Evolutionary conservation across 2,888 invertebrate genomes (phyloP), one percentile per base, ranked within the genome.

Genomic region (Euphydryas editha): DNA sequence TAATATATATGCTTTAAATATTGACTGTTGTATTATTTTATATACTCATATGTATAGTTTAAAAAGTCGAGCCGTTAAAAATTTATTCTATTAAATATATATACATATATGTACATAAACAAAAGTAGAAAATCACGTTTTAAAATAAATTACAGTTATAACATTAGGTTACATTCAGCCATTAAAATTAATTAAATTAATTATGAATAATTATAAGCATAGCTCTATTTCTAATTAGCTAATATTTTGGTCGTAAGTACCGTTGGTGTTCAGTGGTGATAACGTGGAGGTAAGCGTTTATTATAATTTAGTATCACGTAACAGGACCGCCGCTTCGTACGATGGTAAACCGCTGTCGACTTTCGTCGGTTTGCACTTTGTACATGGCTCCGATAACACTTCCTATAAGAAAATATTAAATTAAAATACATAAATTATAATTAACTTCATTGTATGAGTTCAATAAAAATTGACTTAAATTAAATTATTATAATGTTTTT

Each of bases 251-350:
- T 54, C 54, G 17, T 54, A 54, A 17, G 54, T 54, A 51, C 21
- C 49, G 49, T 51, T 51, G 54, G 36, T 54, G 36, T 54, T 54
- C 54, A 11, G 30, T n/a, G 54, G 17, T 21, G 17, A 54, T 17
- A 17, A n/a, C 24, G 36, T 36, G 36, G n/a, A 2, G 24, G 39
- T 42, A n/a, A n/a, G n/a, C n/a, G 51, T 42, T 65, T 59, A 68
- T 67, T 67, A 67, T 69, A 69, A 69, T 49, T 71, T 67, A n/a
- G 66, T 68, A 46, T 69, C 70, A 51, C 57, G 67, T 11, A 67
- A 49, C 15, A 67, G 83, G 4, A 95, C 89, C 0, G 95, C 95
- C 0, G 94, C 94, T 77, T 95, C 95, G 84, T 95, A 95, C 0
- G 94, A 93, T 0, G 95, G 95, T 60, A 95, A 84, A 0, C 91